Conservation (phyloP, 2,113 vertebrate species). For the Hemiprocne comata region DNA sequence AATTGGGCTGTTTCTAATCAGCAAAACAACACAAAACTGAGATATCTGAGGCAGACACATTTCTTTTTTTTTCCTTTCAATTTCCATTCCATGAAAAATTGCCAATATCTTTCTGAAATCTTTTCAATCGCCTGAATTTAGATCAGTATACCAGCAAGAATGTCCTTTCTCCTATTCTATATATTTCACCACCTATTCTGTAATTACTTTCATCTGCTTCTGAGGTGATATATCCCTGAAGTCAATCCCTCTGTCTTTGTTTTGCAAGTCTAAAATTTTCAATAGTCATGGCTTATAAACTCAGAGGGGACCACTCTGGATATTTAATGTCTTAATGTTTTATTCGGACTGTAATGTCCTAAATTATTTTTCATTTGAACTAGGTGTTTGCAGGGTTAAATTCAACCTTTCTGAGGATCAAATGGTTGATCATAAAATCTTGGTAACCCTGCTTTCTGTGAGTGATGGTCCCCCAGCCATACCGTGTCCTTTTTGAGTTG, state of each 20-base stretch:
- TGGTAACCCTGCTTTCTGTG: background rate
- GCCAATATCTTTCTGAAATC: conserved; percentile 46
- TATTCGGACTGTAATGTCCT: background rate
- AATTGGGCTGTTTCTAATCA: conserved; percentile 70
- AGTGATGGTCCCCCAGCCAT: background rate
- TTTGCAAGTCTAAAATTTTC: background rate
- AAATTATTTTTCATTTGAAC: background rate
- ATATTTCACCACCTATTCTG: background rate
- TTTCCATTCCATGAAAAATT: conserved; percentile 48
- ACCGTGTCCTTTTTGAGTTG: background rate
- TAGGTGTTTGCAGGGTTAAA: background rate
- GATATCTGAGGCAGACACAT: background rate
- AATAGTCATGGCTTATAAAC: background rate
- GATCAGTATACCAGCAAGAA: background rate
- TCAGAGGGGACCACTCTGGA: background rate
- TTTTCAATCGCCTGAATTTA: conserved; percentile 44
- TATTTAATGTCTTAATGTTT: background rate
- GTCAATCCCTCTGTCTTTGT: background rate
- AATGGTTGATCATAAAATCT: background rate
- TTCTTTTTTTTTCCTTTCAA: conserved; percentile 22
- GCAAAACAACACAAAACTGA: conserved; percentile 61
- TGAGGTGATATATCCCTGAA: background rate
- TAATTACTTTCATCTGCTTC: background rate
- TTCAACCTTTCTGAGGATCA: background rate
- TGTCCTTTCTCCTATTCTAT: background rate